Evolutionary conservation across 2,888 invertebrate species (phyloP), one percentile per base, ranked within the genome.

Genomic region (Cantharis nigra): DNA sequence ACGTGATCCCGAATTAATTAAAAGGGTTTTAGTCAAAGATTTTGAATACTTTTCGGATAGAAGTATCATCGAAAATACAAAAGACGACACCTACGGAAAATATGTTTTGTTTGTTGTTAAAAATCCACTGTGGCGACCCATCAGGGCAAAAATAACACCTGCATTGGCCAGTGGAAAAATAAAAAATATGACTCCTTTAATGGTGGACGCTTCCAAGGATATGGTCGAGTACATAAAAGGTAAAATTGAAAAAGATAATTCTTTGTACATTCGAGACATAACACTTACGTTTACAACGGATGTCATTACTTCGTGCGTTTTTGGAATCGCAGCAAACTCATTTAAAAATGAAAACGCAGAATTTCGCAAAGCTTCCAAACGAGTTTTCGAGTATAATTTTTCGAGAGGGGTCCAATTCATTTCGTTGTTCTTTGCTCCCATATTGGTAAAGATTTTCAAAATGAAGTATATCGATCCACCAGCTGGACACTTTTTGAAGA

Each of bases 81-180:
- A 86, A 69, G 85, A 85, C 77, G 89, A 89, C 76, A 87, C 87
- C 9, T 84, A 88, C 49, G 87, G 87, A 0, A 86, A 87, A 82
- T 85, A 85, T 49, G 86, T 88, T 82, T 80, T 89, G n/a, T 84
- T 90, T 74, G 86, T 88, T 2, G 78, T 90, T 63, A 88, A 87
- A 73, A 90, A 89, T 71, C 88, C 89, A 0, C 87, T 87, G 2
- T 91, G 91, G 91, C 90, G 88, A 80, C 86, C 86, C 63, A 82
- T 91, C 14, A 85, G 91, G 16, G 83, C 87, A 1, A 90, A 90
- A 77, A 85, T 91, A 16, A 89, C 90, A 0, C 91, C 91, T 0
- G 89, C 89, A 0, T 89, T 91, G 81, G 89, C 90, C 1, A 87
- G 89, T 2, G 90, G 89, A 18, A 91, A 91, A 83, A 84, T 91